Conservation (phyloP, 2,888 invertebrate genomes). For the Eupithecia inturbata region DNA sequence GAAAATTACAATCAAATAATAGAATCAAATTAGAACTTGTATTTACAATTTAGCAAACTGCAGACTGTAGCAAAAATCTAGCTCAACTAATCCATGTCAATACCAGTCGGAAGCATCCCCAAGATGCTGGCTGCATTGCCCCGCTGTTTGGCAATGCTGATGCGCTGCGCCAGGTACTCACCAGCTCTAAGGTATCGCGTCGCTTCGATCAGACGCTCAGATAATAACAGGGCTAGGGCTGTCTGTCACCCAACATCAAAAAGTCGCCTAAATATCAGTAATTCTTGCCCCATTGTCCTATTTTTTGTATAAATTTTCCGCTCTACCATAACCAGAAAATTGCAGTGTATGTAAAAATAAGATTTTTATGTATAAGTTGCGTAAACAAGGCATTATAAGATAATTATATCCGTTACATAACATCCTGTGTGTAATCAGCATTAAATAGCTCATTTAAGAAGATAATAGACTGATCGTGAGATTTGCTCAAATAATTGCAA, state of each 20-base stretch:
- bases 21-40: too few species aligned
- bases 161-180: too few species aligned
- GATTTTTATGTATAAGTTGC: slow-evolving; percentile 33
- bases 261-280: not conserved
- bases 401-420: slow-evolving; percentile 73
- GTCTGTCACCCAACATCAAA: not conserved
- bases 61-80: too few species aligned
- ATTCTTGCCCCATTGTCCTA: slow-evolving; percentile 5
- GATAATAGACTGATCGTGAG: slow-evolving; percentile 65
- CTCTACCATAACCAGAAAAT: slow-evolving; percentile 75
- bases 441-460: slow-evolving; percentile 77
- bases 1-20: too few species aligned
- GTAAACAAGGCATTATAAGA: slow-evolving; percentile 63
- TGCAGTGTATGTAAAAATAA: slow-evolving; percentile 51
- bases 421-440: slow-evolving; percentile 79
- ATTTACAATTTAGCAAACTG: too few species aligned
- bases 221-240: too few species aligned
- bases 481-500: slow-evolving; percentile 68
- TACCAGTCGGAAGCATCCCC: too few species aligned
- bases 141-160: too few species aligned
- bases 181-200: too few species aligned
- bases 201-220: too few species aligned
- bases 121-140: too few species aligned
- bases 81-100: too few species aligned
- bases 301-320: slow-evolving; percentile 60